Conservation (phyloP, 2,113 vertebrate genomes). For the Pithys albifrons region DNA sequence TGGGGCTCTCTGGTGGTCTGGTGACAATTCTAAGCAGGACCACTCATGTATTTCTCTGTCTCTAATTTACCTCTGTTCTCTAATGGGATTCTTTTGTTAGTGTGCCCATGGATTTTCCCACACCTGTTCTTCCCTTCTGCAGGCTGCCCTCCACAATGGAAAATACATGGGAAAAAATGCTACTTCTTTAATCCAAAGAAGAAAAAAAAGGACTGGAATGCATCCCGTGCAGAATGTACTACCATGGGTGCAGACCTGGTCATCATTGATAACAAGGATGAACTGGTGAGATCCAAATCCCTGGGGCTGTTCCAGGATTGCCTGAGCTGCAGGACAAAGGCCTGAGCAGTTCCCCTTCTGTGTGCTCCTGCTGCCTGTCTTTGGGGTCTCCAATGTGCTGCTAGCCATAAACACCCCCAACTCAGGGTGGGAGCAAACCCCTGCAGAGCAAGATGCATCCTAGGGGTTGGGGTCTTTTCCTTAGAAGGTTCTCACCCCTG, state of each 20-base stretch:
- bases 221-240: neutral
- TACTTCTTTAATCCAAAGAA: fast-evolving
- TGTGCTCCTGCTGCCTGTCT: neutral
- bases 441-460: neutral
- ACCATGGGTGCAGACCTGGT: neutral
- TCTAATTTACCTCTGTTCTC: neutral
- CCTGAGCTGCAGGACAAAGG: neutral
- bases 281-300: constrained; percentile 3
- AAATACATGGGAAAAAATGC: neutral
- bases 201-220: neutral
- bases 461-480: neutral
- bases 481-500: neutral
- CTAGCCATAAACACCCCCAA: neutral
- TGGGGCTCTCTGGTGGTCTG: no score
- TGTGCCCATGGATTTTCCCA: neutral
- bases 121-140: neutral
- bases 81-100: neutral
- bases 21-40: no score
- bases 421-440: neutral
- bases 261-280: neutral
- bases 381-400: neutral
- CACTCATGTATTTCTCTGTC: neutral
- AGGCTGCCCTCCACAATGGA: neutral
- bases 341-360: neutral
- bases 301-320: neutral